Evolutionary conservation across 2,888 invertebrate genomes (phyloP).

Genomic region (Adelphocoris suturalis): DNA sequence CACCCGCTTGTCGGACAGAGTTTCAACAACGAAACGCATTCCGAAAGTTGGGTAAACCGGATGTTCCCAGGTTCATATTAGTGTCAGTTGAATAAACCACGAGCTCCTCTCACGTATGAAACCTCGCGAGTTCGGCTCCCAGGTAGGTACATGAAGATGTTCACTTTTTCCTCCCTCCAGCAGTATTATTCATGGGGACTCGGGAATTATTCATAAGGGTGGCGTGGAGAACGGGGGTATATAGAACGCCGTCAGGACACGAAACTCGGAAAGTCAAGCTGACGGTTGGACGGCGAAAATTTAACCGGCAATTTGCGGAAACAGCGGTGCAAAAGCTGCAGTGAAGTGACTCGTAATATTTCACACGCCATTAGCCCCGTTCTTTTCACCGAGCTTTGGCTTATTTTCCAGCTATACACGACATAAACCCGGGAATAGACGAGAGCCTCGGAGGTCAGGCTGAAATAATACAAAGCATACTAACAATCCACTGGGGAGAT

Average conservation of each 20-base stretch:
- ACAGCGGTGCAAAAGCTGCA: not conserved
- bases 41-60: not conserved
- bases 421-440: no score
- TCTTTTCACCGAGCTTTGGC: not conserved
- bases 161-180: not conserved
- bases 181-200: not conserved
- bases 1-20: no score
- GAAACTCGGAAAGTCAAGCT: not conserved
- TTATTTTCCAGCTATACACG: no score
- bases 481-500: no score
- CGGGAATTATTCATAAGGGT: constrained; percentile 6
- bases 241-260: constrained; percentile 1
- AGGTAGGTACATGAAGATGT: not conserved
- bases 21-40: not conserved
- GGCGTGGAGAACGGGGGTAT: not conserved
- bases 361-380: not conserved
- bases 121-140: not conserved
- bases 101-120: not conserved
- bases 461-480: no score
- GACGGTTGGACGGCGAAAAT: constrained; percentile 3
- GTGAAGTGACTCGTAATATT: not conserved
- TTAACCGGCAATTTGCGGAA: constrained; percentile 58
- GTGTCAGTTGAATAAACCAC: constrained; percentile 27
- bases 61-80: not conserved
- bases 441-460: no score